Evolutionary conservation across 1,140 invertebrate genomes (phyloP), one percentile per base, ranked within the genome.

Genomic region (Lucilia cuprina): DNA sequence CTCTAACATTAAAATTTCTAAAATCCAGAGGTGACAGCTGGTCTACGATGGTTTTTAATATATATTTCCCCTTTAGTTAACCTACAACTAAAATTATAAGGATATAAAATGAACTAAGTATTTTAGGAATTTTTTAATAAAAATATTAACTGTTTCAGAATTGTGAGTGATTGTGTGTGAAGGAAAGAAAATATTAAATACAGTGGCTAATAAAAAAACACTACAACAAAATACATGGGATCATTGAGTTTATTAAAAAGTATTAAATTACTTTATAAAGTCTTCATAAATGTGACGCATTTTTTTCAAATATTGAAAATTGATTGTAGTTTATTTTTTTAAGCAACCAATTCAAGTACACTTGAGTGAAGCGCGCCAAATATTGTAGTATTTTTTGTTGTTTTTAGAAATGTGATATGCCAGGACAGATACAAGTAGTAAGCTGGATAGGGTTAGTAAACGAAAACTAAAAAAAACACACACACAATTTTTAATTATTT

Each of bases 331-430:
- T 2, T 30, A 84, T 89, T 85, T 83, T 83, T 86, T 7, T 41
- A 41, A 41, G 85, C 85, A 87, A 85, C 84, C 84, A 85, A 85
- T 82, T 84, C 49, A 83, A 83, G 70, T 86, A 87, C 88, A 89
- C 88, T 87, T 89, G 88, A 89, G 85, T 87, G 87, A 84, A 89
- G 88, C 88, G 88, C 88, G 88, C 88, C 88, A 89, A 89, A 89
- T 88, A 77, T n/a, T 35, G 17, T 14, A 19, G 12, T 74, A 10
- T 74, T 74, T 10, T 30, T 74, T 74, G 21, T 74, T 30, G 4
- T 74, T 74, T 19, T 21, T 74, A 7, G 25, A 30, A 30, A 30
- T 74, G 74, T 74, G 41, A 41, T 41, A 41, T 41, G 2, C 10
- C 41, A 41, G 10, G 41, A 41, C 41, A 41, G 41, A 8, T 41